A percentile compares a stretch with the other conserved stretches of the same genome.
phyloP scores from a whole-genome alignment of 2,888 invertebrate species.

The Holacanthella duospinosa region DNA sequence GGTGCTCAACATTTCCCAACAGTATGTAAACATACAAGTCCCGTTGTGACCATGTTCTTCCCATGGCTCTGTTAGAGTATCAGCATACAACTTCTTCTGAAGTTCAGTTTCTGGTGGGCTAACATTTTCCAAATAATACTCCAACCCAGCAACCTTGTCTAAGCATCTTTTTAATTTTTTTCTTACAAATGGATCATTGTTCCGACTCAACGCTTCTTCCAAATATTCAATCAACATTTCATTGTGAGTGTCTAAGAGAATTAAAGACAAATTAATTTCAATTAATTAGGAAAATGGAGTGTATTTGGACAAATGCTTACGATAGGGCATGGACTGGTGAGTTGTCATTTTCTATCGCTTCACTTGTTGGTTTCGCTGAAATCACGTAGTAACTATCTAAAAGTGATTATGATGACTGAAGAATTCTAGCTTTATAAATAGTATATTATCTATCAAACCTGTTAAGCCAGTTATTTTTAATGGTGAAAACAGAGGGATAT shows the following conservation, averaged over 20 bases:
- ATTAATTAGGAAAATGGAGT: too few relatives aligned
- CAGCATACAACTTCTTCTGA: constrained; percentile 20
- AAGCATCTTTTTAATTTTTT: constrained; percentile 14
- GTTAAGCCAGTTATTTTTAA: too few relatives aligned
- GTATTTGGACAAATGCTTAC: too few relatives aligned
- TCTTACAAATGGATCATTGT: constrained; percentile 16
- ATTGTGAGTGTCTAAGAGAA: constrained; percentile 1
- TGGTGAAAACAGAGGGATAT: too few relatives aligned
- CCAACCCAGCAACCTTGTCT: constrained; percentile 9
- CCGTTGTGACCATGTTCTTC: constrained; percentile 5
- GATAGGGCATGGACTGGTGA: too few relatives aligned
- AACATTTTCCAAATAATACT: constrained; percentile 15
- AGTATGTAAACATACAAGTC: not conserved
- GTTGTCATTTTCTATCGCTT: too few relatives aligned
- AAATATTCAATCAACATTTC: not conserved
- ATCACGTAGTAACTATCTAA: too few relatives aligned
- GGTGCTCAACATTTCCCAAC: constrained; percentile 18
- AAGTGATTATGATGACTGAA: too few relatives aligned
- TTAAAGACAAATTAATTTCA: too few relatives aligned
- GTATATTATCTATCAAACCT: too few relatives aligned
- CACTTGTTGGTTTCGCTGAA: too few relatives aligned
- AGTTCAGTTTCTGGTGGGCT: constrained; percentile 17
- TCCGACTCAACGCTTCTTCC: constrained; percentile 1
- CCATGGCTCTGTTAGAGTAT: constrained; percentile 19
- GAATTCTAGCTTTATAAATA: too few relatives aligned